phyloP scores from a whole-genome alignment of 2,797 vertebrate genomes.

The Crenichthys baileyi region DNA sequence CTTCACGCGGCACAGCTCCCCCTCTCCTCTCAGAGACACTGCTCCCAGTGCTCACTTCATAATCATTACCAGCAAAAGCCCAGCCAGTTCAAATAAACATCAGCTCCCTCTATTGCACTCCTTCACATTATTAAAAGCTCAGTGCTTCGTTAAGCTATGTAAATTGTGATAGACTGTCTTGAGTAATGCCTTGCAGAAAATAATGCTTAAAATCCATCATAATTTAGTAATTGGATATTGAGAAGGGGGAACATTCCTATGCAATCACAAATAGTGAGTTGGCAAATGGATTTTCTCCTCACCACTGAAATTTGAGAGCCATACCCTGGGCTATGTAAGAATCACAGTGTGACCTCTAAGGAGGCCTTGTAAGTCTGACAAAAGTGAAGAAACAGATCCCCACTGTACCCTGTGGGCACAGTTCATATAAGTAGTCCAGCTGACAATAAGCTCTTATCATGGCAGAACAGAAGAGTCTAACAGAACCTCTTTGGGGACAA shows the following conservation, averaged over 20 bases:
- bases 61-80: conserved; percentile 74
- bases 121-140: conserved; percentile 67
- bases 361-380: conserved; percentile 64
- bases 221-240: conserved; percentile 71
- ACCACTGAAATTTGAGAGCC: conserved; percentile 71
- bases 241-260: conserved; percentile 33
- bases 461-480: conserved; percentile 59
- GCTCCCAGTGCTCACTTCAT: conserved; percentile 72
- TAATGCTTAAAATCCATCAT: conserved; percentile 73
- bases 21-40: conserved; percentile 38
- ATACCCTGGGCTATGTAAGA: conserved; percentile 67
- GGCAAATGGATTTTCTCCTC: conserved; percentile 68
- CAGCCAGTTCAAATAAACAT: conserved; percentile 74
- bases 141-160: conserved; percentile 68
- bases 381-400: conserved; percentile 66
- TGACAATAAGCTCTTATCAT: conserved; percentile 72
- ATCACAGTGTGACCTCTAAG: conserved; percentile 70
- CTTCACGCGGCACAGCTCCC: conserved; percentile 42
- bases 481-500: conserved; percentile 60
- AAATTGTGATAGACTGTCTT: conserved; percentile 72
- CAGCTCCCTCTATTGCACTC: conserved; percentile 59
- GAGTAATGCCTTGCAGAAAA: conserved; percentile 67
- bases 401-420: conserved; percentile 60
- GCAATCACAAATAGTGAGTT: conserved; percentile 60
- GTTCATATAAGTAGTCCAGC: conserved; percentile 63